A percentile compares a stretch with the other conserved stretches of the same genome.
Evolutionary conservation across 2,797 vertebrate genomes (phyloP).

Genomic region (Sarcoramphus papa): DNA sequence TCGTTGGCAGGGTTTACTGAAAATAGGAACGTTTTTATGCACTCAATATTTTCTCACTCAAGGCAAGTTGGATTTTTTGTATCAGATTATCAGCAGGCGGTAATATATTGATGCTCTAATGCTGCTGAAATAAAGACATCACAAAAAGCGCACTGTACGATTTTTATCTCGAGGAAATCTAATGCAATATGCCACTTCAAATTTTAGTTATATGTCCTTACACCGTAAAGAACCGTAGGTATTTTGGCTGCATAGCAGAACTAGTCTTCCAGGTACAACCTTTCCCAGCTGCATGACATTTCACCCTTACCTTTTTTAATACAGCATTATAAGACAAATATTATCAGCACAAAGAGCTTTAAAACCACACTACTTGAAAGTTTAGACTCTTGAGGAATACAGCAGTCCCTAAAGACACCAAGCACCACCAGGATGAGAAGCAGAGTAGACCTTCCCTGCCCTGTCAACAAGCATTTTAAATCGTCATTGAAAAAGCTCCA

Average conservation of each 20-base stretch:
- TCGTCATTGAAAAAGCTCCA: background rate
- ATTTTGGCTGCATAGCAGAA: background rate
- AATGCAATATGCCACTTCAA: background rate
- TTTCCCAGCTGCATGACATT: background rate
- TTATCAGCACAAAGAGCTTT: background rate
- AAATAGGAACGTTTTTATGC: background rate
- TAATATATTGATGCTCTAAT: background rate
- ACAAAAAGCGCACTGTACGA: rapidly evolving
- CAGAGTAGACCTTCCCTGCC: background rate
- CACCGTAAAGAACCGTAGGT: background rate
- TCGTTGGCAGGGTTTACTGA: background rate
- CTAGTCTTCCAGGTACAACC: background rate
- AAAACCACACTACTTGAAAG: background rate
- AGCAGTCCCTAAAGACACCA: background rate
- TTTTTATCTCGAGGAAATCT: background rate
- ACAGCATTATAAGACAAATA: background rate
- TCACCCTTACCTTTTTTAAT: background rate
- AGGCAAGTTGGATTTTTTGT: background rate
- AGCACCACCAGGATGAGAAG: background rate
- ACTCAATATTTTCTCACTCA: background rate
- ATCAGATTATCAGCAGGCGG: background rate
- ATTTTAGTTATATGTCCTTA: background rate
- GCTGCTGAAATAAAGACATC: background rate
- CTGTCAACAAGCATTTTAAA: background rate
- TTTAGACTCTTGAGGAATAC: background rate